A percentile compares a stretch with the other conserved stretches of the same genome.
Conservation (phyloP, 2,797 vertebrate genomes). For the Simalia tracyae region DNA sequence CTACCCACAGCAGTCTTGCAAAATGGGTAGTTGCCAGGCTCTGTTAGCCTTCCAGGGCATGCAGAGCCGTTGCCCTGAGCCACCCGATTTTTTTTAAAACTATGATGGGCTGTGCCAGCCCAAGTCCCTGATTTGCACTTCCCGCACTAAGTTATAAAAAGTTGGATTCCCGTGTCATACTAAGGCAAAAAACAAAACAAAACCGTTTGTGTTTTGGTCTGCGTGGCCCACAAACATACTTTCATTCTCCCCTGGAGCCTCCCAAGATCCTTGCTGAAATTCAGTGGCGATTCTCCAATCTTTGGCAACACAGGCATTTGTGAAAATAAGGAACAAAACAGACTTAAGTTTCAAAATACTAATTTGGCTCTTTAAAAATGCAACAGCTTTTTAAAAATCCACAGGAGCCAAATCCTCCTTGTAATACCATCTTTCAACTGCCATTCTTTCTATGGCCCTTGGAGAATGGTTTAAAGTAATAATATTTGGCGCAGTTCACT, state of each 20-base stretch:
- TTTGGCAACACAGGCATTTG: background rate
- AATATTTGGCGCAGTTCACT: background rate
- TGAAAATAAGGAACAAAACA: background rate
- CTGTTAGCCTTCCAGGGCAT: background rate
- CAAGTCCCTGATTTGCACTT: background rate
- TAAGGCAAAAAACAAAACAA: too few species aligned
- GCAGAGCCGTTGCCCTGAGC: background rate
- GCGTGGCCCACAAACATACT: background rate
- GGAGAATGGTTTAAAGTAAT: too few species aligned
- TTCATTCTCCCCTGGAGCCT: background rate
- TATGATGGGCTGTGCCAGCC: background rate
- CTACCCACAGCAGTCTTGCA: background rate
- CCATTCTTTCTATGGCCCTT: too few species aligned
- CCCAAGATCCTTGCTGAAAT: background rate
- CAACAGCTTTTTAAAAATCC: background rate
- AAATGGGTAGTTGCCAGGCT: background rate
- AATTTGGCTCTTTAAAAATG: background rate
- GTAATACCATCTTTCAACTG: too few species aligned
- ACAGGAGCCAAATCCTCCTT: background rate
- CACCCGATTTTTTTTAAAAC: background rate
- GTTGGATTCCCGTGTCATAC: background rate
- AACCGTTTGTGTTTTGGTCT: background rate
- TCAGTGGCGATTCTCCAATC: background rate
- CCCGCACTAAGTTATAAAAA: background rate
- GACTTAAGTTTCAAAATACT: background rate